Conservation (phyloP, 1,140 invertebrate species). For the Drosophila sturtevanti region DNA sequence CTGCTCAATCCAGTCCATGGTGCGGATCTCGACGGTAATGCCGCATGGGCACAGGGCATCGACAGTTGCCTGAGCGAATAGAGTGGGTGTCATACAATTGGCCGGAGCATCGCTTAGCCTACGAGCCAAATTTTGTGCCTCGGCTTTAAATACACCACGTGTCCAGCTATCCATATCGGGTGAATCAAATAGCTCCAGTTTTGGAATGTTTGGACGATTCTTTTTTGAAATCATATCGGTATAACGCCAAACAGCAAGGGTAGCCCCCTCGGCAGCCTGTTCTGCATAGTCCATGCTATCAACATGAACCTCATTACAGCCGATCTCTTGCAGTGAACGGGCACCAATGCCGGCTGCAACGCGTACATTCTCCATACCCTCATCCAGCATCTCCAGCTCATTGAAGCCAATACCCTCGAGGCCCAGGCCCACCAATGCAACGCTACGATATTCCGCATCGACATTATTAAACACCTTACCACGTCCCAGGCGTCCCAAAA, state of each 20-base stretch:
- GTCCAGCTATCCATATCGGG: slow-evolving; percentile 86
- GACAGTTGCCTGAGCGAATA: slow-evolving; percentile 87
- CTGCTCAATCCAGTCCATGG: slow-evolving; percentile 88
- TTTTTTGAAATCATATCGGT: slow-evolving; percentile 85
- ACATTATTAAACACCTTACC: slow-evolving; percentile 86
- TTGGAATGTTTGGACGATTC: slow-evolving; percentile 82
- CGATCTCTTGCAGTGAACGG: slow-evolving; percentile 84
- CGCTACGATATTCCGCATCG: slow-evolving; percentile 85
- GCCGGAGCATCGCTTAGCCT: slow-evolving; percentile 90
- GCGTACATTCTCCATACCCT: slow-evolving; percentile 84
- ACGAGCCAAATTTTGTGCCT: slow-evolving; percentile 93
- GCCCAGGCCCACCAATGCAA: slow-evolving; percentile 88
- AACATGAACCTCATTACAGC: slow-evolving; percentile 85
- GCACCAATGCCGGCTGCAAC: slow-evolving; percentile 85
- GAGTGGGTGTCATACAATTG: slow-evolving; percentile 93
- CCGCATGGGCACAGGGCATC: slow-evolving; percentile 84
- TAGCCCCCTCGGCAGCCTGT: slow-evolving; percentile 82
- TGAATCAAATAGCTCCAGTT: slow-evolving; percentile 82
- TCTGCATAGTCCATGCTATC: slow-evolving; percentile 89
- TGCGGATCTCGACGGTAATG: slow-evolving; percentile 87
- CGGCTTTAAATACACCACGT: slow-evolving; percentile 88
- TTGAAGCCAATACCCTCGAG: slow-evolving; percentile 86
- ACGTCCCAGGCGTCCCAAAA: slow-evolving; percentile 82
- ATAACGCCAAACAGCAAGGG: slow-evolving; percentile 86
- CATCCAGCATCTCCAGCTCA: slow-evolving; percentile 87